These are phyloP conservation scores for Meloidogyne floridensis DNA, from an alignment of 1,140 invertebrate species.

Conservation along the genomic window DNA sequence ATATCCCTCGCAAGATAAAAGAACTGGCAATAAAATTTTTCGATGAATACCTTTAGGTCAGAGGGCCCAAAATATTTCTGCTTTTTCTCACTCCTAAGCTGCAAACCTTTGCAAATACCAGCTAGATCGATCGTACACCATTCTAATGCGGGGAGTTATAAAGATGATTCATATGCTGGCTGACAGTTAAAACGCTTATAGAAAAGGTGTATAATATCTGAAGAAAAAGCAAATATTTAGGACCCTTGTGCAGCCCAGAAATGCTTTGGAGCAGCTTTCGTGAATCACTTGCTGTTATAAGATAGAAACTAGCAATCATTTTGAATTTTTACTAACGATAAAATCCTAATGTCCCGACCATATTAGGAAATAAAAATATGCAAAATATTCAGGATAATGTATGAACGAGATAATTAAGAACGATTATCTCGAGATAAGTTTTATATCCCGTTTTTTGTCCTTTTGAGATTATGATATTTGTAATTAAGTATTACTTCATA, in stretches of 20 bases:
- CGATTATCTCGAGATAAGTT: not conserved
- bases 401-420: not conserved
- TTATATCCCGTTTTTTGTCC: not conserved
- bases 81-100: too few species aligned
- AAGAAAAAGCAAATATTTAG: not conserved
- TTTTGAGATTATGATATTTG: not conserved
- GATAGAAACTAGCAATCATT: too few species aligned
- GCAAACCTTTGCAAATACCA: not conserved
- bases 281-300: not conserved
- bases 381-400: not conserved
- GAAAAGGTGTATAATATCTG: not conserved
- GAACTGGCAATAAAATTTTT: too few species aligned
- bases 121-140: not conserved
- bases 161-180: not conserved
- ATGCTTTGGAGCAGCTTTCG: not conserved
- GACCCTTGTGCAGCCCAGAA: not conserved
- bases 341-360: too few species aligned
- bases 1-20: too few species aligned
- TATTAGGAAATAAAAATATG: not conserved
- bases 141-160: not conserved
- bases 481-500: not conserved
- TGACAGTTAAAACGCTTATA: conserved; percentile 9
- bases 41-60: too few species aligned
- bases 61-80: too few species aligned
- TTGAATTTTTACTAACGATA: too few species aligned